phyloP scores from a whole-genome alignment of 2,888 invertebrate species.

The Diachrysia chrysitis region DNA sequence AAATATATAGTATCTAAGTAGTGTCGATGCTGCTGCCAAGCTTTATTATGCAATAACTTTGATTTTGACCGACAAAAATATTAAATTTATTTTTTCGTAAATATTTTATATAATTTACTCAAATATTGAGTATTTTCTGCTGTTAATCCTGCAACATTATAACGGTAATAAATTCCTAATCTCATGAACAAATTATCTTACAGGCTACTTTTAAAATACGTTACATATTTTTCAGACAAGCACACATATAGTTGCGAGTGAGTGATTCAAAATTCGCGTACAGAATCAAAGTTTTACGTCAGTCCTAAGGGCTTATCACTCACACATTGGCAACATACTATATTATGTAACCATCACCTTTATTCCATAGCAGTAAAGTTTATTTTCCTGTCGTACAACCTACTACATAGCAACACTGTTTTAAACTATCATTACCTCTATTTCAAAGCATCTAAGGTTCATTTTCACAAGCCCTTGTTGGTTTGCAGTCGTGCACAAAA shows the following conservation, averaged over 20 bases:
- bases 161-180: too few species aligned
- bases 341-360: background rate
- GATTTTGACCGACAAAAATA: too few species aligned
- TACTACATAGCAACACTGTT: background rate
- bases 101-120: too few species aligned
- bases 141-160: too few species aligned
- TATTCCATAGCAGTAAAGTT: background rate
- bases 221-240: background rate
- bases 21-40: too few species aligned
- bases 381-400: background rate
- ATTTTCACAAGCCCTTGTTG: background rate
- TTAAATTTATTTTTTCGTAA: too few species aligned
- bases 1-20: too few species aligned
- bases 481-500: slow-evolving; percentile 23
- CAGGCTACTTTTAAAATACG: too few species aligned
- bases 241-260: background rate
- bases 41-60: too few species aligned
- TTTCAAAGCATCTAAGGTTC: background rate
- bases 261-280: slow-evolving; percentile 26
- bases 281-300: slow-evolving; percentile 28
- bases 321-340: background rate
- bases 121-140: too few species aligned
- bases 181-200: too few species aligned
- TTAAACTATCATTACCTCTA: background rate
- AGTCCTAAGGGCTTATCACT: background rate